Percentiles rank a stretch among this genome's conserved stretches.
phyloP scores from a whole-genome alignment of 2,888 invertebrate genomes.

The Synergus umbraculus region DNA sequence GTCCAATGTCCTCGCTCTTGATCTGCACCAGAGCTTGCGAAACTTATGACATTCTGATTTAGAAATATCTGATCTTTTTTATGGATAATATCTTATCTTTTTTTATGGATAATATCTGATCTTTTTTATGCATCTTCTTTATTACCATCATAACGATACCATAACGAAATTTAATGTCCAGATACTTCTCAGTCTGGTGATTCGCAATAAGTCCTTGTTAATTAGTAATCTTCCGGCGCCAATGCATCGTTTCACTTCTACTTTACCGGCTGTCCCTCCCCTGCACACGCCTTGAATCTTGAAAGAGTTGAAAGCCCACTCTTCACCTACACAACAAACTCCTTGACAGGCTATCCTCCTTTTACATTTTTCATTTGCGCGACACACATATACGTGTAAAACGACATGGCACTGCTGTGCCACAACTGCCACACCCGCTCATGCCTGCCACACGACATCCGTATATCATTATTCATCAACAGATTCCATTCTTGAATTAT shows the following conservation, averaged over 20 bases:
- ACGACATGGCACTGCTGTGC: conserved; percentile 42
- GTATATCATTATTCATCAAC: conserved; percentile 59
- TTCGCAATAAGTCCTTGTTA: conserved; percentile 30
- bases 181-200: not conserved
- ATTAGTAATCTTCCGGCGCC: conserved; percentile 36
- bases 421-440: conserved; percentile 49
- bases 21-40: too few species aligned
- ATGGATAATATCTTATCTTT: not conserved
- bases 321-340: conserved; percentile 28
- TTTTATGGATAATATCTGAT: not conserved
- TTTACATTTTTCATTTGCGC: conserved; percentile 34
- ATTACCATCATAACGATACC: not conserved
- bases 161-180: not conserved
- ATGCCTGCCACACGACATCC: conserved; percentile 42
- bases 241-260: conserved; percentile 29
- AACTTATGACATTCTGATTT: not conserved
- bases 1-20: not conserved
- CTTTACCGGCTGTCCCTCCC: conserved; percentile 35
- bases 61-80: not conserved
- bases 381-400: conserved; percentile 31
- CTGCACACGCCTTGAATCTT: conserved; percentile 16
- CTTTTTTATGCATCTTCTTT: not conserved
- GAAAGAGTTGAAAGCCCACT: conserved; percentile 4
- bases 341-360: conserved; percentile 23
- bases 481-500: conserved; percentile 53